Percentiles rank a stretch among this genome's conserved stretches.
Evolutionary conservation across 2,797 vertebrate species (phyloP).

Genomic region (Cuculus canorus): DNA sequence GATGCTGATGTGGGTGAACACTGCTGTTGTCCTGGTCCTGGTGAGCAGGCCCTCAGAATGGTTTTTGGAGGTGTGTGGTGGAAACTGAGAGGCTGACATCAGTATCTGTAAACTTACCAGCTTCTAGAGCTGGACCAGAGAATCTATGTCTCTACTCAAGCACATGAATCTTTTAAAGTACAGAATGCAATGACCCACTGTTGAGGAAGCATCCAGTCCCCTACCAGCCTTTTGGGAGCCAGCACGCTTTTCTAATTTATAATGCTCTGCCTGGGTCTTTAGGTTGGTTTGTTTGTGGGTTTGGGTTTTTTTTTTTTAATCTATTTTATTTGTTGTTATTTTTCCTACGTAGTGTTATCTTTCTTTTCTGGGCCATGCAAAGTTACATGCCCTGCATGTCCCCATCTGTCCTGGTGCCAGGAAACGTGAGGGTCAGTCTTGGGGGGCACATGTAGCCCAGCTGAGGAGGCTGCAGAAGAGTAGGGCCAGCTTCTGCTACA

Average conservation of each 20-base stretch:
- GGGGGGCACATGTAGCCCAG: not conserved
- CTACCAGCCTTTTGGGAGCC: not conserved
- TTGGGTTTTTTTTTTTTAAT: too few species aligned
- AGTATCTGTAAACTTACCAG: not conserved
- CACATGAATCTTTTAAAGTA: not conserved
- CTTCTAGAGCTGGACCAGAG: not conserved
- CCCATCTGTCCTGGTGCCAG: not conserved
- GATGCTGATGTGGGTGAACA: not conserved
- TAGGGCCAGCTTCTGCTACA: not conserved
- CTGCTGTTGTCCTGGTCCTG: not conserved
- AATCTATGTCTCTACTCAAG: not conserved
- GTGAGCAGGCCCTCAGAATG: not conserved
- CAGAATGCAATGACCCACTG: not conserved
- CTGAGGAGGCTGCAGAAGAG: not conserved
- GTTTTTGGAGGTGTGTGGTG: not conserved
- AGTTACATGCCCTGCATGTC: rapidly evolving
- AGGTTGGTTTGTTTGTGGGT: not conserved
- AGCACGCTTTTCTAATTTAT: not conserved
- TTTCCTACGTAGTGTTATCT: not conserved
- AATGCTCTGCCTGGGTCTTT: not conserved
- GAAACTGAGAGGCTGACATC: not conserved
- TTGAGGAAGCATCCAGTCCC: not conserved
- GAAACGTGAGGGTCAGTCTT: rapidly evolving
- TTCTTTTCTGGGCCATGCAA: not conserved
- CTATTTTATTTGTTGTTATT: not conserved